Evolutionary conservation across 2,888 invertebrate species (phyloP).

Genomic region (Nasonovia ribisnigri): DNA sequence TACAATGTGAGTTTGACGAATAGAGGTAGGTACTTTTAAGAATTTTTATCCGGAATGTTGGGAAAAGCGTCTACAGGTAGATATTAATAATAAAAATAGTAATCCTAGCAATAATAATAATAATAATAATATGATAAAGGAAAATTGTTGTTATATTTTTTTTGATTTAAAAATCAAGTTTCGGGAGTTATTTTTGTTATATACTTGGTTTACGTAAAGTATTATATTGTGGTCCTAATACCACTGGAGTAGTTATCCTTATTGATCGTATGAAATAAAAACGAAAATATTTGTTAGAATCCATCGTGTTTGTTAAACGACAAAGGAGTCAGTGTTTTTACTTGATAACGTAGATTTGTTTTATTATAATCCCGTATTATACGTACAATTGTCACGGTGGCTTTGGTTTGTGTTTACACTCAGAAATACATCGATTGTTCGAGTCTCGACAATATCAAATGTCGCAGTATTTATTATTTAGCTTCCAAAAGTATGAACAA

Average conservation of each 20-base stretch:
- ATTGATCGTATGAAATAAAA: constrained; percentile 25
- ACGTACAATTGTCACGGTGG: constrained; percentile 8
- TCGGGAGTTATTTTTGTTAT: not conserved
- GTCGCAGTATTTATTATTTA: not conserved
- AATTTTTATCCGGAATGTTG: not conserved
- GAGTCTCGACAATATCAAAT: not conserved
- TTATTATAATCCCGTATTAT: constrained; percentile 21
- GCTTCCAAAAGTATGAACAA: not conserved
- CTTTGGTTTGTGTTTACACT: constrained; percentile 31
- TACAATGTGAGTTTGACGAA: not conserved
- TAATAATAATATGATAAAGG: constrained; percentile 1
- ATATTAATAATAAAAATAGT: not conserved
- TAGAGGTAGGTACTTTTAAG: not conserved
- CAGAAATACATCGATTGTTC: constrained; percentile 21
- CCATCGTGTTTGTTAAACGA: not conserved
- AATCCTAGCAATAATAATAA: not conserved
- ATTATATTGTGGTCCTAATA: not conserved
- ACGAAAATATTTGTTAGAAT: constrained; percentile 16
- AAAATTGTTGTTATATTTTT: not conserved
- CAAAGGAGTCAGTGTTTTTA: constrained; percentile 9
- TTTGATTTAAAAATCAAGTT: constrained; percentile 9
- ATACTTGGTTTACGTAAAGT: not conserved
- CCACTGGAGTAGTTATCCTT: not conserved
- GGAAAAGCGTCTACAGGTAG: not conserved
- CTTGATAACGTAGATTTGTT: constrained; percentile 41